phyloP scores from a whole-genome alignment of 2,113 vertebrate species.

The Neotoma lepida region DNA sequence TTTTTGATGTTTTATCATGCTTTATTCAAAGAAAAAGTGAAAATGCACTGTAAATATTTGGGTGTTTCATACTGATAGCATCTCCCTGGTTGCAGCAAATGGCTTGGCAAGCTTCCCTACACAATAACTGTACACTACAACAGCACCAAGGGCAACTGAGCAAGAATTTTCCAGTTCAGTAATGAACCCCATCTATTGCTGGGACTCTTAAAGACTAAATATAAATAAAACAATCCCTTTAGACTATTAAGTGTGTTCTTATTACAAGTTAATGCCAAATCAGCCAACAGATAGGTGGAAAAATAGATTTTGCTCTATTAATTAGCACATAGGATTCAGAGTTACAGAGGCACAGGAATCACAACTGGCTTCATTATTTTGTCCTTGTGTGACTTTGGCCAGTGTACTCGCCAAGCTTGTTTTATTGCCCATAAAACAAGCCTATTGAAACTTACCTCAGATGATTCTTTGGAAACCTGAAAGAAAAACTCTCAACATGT shows the following conservation, averaged over 20 bases:
- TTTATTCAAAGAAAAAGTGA: conserved; percentile 56
- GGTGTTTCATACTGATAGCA: conserved; percentile 56
- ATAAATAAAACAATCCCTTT: conserved; percentile 54
- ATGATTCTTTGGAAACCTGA: not conserved
- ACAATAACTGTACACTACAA: not conserved
- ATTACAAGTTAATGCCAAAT: conserved; percentile 17
- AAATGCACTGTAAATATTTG: conserved; percentile 69
- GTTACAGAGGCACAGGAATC: not conserved
- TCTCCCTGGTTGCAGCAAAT: conserved; percentile 66
- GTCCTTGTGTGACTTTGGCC: conserved; percentile 19
- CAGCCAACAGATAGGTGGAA: not conserved
- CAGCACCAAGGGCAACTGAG: not conserved
- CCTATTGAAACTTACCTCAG: not conserved
- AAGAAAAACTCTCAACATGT: not conserved
- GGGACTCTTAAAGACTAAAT: conserved; percentile 46
- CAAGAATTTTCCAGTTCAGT: conserved; percentile 21
- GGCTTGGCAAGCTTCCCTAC: conserved; percentile 56
- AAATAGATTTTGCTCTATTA: conserved; percentile 37
- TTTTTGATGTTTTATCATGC: conserved; percentile 67
- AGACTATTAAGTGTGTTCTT: not conserved
- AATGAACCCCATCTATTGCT: conserved; percentile 3
- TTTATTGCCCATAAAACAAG: conserved; percentile 3
- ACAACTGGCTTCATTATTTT: not conserved
- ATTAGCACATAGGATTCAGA: conserved; percentile 30
- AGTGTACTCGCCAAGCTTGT: not conserved